Conservation (phyloP, 2,888 invertebrate species). For the Entomobrya multifasciata region DNA sequence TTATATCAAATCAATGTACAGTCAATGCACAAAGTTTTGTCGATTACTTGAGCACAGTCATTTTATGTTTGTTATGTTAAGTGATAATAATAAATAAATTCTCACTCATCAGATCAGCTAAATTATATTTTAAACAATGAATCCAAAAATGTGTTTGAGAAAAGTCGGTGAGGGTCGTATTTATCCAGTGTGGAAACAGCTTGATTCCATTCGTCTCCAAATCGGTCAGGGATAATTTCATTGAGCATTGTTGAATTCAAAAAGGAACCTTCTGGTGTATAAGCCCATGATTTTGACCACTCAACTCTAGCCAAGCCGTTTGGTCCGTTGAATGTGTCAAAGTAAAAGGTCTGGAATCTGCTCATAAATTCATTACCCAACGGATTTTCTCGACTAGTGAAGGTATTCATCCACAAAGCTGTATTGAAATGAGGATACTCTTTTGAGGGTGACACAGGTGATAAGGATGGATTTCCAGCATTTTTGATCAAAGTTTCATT, state of each 20-base stretch:
- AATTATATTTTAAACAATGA: background rate
- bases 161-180: slow-evolving; percentile 51
- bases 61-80: too few relatives aligned
- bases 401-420: slow-evolving; percentile 65
- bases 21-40: too few relatives aligned
- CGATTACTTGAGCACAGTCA: too few relatives aligned
- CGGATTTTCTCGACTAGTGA: slow-evolving; percentile 35
- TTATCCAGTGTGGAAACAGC: slow-evolving; percentile 32
- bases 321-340: slow-evolving; percentile 46
- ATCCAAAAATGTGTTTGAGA: slow-evolving; percentile 54
- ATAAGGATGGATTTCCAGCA: slow-evolving; percentile 1
- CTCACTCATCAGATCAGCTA: too few relatives aligned
- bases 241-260: slow-evolving; percentile 20
- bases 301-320: slow-evolving; percentile 47
- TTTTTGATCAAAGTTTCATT: slow-evolving; percentile 41
- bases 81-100: too few relatives aligned
- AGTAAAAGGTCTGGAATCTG: slow-evolving; percentile 50
- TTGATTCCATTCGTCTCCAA: slow-evolving; percentile 30
- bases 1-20: too few relatives aligned
- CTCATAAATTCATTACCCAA: slow-evolving; percentile 55
- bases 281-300: slow-evolving; percentile 67
- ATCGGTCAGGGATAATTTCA: slow-evolving; percentile 42
- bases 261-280: slow-evolving; percentile 47
- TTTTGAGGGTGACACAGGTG: slow-evolving; percentile 21
- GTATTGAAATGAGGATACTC: slow-evolving; percentile 59